Conservation (phyloP, 2,888 invertebrate genomes). For the Hemistola chrysoprasaria region DNA sequence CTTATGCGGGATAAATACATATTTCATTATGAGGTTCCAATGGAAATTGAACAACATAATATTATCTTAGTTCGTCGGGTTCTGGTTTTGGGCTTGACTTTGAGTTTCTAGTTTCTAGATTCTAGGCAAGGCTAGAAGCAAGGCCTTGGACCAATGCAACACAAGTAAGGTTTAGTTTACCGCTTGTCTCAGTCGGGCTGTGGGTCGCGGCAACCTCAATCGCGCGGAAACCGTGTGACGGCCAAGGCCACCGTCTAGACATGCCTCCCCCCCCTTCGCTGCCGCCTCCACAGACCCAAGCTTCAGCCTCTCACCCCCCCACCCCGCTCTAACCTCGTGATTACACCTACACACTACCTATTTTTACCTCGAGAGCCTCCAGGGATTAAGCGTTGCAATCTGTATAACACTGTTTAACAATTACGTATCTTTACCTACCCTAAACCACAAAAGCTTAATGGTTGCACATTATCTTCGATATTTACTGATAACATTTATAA, state of each 20-base stretch:
- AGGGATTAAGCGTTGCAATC: conserved; percentile 60
- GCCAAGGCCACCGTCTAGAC: conserved; percentile 80
- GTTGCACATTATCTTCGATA: not conserved
- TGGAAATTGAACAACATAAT: too few relatives aligned
- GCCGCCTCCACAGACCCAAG: conserved; percentile 36
- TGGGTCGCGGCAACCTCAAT: conserved; percentile 67
- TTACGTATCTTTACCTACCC: conserved; percentile 56
- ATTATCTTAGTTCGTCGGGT: too few relatives aligned
- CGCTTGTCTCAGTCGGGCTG: conserved; percentile 59
- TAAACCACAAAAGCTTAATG: conserved; percentile 3
- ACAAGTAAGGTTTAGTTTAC: conserved; percentile 13
- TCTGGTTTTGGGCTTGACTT: too few relatives aligned
- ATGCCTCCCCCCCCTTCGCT: conserved; percentile 48
- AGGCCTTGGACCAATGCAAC: too few relatives aligned
- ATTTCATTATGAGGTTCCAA: too few relatives aligned
- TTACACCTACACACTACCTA: conserved; percentile 52
- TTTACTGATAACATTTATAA: conserved; percentile 2
- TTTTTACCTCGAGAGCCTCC: conserved; percentile 54
- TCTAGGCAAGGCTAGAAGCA: too few relatives aligned
- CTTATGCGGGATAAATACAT: too few relatives aligned
- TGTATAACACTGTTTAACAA: conserved; percentile 38
- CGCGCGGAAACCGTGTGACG: conserved; percentile 75
- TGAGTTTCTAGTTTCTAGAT: too few relatives aligned
- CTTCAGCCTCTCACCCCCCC: too few relatives aligned
- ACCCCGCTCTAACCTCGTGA: conserved; percentile 34